phyloP scores from a whole-genome alignment of 2,888 invertebrate genomes.

The Caenorhabditis doughertyi region DNA sequence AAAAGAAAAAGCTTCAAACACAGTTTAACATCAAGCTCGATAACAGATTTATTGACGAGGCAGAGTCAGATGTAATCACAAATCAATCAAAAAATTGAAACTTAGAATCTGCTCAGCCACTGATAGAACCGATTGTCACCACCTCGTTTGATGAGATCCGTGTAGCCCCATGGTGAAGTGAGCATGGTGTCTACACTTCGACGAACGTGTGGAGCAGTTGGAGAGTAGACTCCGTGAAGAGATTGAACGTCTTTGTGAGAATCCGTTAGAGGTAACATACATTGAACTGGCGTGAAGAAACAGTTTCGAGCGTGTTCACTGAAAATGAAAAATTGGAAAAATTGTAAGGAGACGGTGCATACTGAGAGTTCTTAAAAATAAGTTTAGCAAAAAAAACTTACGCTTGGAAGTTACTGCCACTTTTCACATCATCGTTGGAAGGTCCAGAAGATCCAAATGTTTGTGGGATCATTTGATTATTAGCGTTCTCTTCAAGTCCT shows the following conservation, averaged over 20 bases:
- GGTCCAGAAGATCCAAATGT: neutral
- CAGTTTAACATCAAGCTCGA: neutral
- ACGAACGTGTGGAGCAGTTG: constrained; percentile 44
- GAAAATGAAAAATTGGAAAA: constrained; percentile 9
- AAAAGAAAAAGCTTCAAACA: neutral
- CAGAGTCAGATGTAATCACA: too few relatives aligned
- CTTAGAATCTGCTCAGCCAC: constrained; percentile 53
- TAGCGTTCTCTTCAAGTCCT: neutral
- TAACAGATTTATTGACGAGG: constrained; percentile 36
- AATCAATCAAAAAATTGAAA: neutral
- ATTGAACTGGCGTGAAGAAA: constrained; percentile 67
- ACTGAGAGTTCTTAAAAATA: neutral
- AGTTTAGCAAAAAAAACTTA: neutral
- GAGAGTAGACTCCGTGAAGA: constrained; percentile 60
- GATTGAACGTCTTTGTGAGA: constrained; percentile 62
- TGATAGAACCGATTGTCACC: constrained; percentile 52
- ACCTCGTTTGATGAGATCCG: constrained; percentile 57
- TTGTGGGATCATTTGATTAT: neutral
- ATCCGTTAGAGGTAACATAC: constrained; percentile 55
- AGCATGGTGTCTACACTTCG: constrained; percentile 53
- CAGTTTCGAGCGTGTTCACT: constrained; percentile 60
- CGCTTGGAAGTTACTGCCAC: neutral
- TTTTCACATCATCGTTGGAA: neutral
- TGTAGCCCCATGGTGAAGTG: constrained; percentile 58
- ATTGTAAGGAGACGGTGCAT: neutral